Evolutionary conservation across 2,888 invertebrate genomes (phyloP), one percentile per base, ranked within the genome.

Genomic region (Drosophila atripex): DNA sequence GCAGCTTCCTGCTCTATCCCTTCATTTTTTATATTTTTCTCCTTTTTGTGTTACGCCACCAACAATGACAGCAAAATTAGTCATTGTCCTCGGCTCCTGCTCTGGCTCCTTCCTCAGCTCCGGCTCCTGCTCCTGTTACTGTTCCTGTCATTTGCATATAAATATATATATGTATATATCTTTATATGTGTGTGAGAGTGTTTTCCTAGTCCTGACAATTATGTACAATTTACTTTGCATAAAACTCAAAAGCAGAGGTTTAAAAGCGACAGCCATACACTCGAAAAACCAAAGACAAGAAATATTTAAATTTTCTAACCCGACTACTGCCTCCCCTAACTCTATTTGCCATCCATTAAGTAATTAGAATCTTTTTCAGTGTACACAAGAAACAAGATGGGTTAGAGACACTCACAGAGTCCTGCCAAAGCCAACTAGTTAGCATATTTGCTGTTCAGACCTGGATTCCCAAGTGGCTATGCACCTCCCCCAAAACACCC

Each of bases 171-270:
- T 18, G 1, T 18, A 1, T 18, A 18, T 18, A 18, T n/a, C 25
- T 21, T 3, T 5, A 21, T 23, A 21, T 39, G 41, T 47, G 41
- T 45, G 25, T 63, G 39, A 51, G 55, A 47, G 46, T 38, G 43
- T 54, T 38, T 52, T 59, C 61, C 64, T 57, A 60, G 69, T 79
- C 66, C 85, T 72, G 74, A 84, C 85, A 82, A 82, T 82, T 86
- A 82, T 84, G 85, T 84, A 86, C 76, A 82, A 82, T 84, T 82
- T 78, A 82, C 85, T 82, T 82, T 84, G 87, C 82, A 82, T 82
- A 82, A 86, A 82, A 78, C 82, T 87, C 72, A 47, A 85, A 66
- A 70, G 71, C 73, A 51, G 65, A 65, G 57, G 25, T 65, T 63
- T 51, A 73, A 73, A 71, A 55, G 47, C 52, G 52, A 9, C 25